Base-by-base conservation (phyloP, 1,140 invertebrate species). In the Bombyx mori region DNA sequence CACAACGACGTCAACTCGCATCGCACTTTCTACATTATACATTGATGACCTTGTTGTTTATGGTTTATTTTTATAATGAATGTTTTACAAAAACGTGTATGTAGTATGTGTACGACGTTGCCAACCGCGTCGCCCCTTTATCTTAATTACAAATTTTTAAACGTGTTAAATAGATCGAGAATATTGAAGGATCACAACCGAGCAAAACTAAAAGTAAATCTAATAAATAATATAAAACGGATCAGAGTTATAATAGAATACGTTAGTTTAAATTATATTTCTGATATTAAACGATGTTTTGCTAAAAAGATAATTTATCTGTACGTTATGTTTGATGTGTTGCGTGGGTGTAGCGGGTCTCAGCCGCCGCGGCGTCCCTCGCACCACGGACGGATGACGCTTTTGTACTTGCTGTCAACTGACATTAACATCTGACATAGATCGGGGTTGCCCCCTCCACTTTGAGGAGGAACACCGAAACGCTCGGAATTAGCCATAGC, bases 251-350 rank as follows among this genome's bases (percentile, higher is more conserved):
- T 86, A 84, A 82, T 86, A 86, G 83, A 18, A 35, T 84, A 77
- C 75, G 83, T 84, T 86, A 86, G 83, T 83, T 83, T 84, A 84
- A 85, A 84, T 86, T 82, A 83, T 86, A 84, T 83, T 86, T 84
- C 81, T 84, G 79, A 84, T 82, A 86, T 81, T 84, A 79, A 84
- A 84, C 82, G 79, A 86, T 84, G 83, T 86, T 86, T 84, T 85
- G 79, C 83, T 85, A 79, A 82, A 18, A 81, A 85, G 79, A 83
- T 83, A 72, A 85, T 83, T 85, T 85, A 85, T 85, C 82, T 72
- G 75, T 77, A 71, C 74, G 82, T 85, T 85, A 83, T 69, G 82
- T 85, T 79, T 77, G 75, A 70, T 66, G 71, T 72, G 71, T 72
- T 65, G 69, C 64, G 75, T 63, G 71, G 70, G n/a, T 53, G 62